Evolutionary conservation across 2,797 vertebrate species (phyloP).

Genomic region (Pseudopleuronectes americanus): DNA sequence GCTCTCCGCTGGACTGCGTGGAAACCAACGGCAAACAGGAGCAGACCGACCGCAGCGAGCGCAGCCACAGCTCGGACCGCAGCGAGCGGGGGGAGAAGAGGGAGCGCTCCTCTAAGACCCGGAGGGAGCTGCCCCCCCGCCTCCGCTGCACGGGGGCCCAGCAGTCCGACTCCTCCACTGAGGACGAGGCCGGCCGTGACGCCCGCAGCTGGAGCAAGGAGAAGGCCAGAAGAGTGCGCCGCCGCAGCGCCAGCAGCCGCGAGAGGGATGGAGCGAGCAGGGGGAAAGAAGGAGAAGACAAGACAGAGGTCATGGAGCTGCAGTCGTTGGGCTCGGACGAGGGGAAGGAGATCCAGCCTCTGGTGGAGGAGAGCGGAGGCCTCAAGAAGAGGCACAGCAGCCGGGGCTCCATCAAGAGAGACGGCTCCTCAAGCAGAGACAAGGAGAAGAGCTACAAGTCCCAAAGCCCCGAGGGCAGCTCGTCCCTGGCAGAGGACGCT

Average conservation of each 20-base stretch:
- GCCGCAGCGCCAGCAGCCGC: slow-evolving; percentile 70
- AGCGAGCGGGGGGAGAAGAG: slow-evolving; percentile 62
- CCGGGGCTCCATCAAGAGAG: slow-evolving; percentile 64
- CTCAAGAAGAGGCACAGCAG: slow-evolving; percentile 78
- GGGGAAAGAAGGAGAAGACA: slow-evolving; percentile 49
- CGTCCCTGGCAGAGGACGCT: slow-evolving; percentile 63
- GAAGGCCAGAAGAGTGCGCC: slow-evolving; percentile 84
- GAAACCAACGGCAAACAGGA: slow-evolving; percentile 71
- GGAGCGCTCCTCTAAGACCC: slow-evolving; percentile 51
- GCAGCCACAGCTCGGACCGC: slow-evolving; percentile 67
- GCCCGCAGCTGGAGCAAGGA: slow-evolving; percentile 87
- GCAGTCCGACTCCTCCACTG: slow-evolving; percentile 84
- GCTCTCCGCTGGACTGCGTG: slow-evolving; percentile 71
- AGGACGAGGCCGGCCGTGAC: slow-evolving; percentile 83
- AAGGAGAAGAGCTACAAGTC: slow-evolving; percentile 49
- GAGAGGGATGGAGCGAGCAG: slow-evolving; percentile 50
- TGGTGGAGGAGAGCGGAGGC: slow-evolving; percentile 65
- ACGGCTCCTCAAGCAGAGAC: slow-evolving; percentile 54
- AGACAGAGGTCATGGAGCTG: slow-evolving; percentile 77
- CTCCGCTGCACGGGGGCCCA: slow-evolving; percentile 42
- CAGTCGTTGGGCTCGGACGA: slow-evolving; percentile 77
- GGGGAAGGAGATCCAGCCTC: slow-evolving; percentile 70
- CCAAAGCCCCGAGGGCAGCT: slow-evolving; percentile 52
- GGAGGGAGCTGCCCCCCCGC: slow-evolving; percentile 59
- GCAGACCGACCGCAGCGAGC: slow-evolving; percentile 57